phyloP scores from a whole-genome alignment of 2,797 vertebrate species.

The Yasuhikotakia modesta region DNA sequence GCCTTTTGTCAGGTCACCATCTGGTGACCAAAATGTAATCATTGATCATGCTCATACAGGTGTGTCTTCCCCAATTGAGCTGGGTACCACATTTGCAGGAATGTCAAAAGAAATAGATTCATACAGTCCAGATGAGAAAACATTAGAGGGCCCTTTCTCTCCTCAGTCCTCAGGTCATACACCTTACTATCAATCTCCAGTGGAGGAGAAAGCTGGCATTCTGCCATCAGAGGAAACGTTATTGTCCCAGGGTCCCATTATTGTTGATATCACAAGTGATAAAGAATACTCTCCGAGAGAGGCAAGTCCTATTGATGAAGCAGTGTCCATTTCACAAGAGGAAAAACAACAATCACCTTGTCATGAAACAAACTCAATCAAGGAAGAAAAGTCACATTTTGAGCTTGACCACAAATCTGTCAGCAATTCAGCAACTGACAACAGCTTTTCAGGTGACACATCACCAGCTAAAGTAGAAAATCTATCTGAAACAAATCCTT shows the following conservation, averaged over 20 bases:
- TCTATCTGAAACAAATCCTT: slow-evolving; percentile 77
- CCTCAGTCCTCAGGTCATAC: slow-evolving; percentile 96
- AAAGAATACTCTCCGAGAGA: slow-evolving; percentile 83
- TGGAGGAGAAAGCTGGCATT: slow-evolving; percentile 85
- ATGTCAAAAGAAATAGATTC: slow-evolving; percentile 75
- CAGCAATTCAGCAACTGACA: slow-evolving; percentile 71
- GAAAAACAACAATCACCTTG: slow-evolving; percentile 80
- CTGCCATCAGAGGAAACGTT: slow-evolving; percentile 74
- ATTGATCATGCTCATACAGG: slow-evolving; percentile 81
- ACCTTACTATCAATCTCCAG: slow-evolving; percentile 96
- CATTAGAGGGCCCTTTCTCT: slow-evolving; percentile 86
- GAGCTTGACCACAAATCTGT: slow-evolving; percentile 61
- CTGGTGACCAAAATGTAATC: slow-evolving; percentile 85
- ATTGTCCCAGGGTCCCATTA: slow-evolving; percentile 75
- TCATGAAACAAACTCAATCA: slow-evolving; percentile 76
- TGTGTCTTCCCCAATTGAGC: slow-evolving; percentile 82
- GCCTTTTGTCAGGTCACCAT: slow-evolving; percentile 86
- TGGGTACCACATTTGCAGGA: slow-evolving; percentile 73
- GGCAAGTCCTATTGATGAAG: slow-evolving; percentile 87
- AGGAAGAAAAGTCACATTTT: slow-evolving; percentile 69
- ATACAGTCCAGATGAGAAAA: slow-evolving; percentile 90
- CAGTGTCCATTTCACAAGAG: slow-evolving; percentile 78
- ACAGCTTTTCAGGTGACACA: slow-evolving; percentile 64
- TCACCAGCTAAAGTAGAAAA: slow-evolving; percentile 75
- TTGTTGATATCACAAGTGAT: slow-evolving; percentile 87